phyloP scores from a whole-genome alignment of 2,113 vertebrate species.

The Percina caprodes region DNA sequence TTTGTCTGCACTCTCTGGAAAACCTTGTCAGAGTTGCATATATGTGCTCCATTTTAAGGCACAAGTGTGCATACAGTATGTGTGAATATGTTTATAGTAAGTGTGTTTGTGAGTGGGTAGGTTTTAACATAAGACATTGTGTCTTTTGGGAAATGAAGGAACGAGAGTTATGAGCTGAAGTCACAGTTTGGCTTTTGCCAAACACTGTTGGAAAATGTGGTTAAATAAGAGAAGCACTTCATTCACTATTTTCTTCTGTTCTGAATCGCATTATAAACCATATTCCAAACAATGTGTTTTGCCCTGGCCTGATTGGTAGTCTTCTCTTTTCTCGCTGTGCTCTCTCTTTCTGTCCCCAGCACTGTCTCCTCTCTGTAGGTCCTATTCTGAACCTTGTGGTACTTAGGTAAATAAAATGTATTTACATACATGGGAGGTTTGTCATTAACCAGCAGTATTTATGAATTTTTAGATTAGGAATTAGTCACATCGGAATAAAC shows the following conservation, averaged over 20 bases:
- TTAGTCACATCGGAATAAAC: background rate
- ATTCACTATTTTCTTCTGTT: slow-evolving; percentile 8
- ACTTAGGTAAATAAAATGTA: background rate
- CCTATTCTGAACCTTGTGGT: background rate
- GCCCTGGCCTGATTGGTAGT: background rate
- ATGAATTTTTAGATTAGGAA: slow-evolving; percentile 12
- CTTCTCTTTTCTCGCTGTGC: background rate
- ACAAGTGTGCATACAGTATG: background rate
- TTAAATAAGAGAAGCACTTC: background rate
- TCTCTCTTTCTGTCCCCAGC: background rate
- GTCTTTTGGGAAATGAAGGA: slow-evolving; percentile 8
- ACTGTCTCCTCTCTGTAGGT: slow-evolving; percentile 8
- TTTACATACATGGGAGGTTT: background rate
- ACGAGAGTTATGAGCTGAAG: slow-evolving; percentile 9
- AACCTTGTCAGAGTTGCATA: slow-evolving; percentile 2
- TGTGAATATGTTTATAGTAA: background rate
- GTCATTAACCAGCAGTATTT: slow-evolving; percentile 48
- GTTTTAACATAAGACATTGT: background rate
- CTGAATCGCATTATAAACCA: slow-evolving; percentile 26
- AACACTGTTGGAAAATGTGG: background rate
- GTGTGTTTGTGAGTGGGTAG: background rate
- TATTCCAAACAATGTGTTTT: background rate
- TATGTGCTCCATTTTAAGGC: slow-evolving; percentile 1
- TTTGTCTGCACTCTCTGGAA: slow-evolving; percentile 8
- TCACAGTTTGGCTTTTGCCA: background rate